These are phyloP conservation scores for Dexiosoma caninum DNA, from an alignment of 2,888 invertebrate genomes.

Conservation along the genomic window DNA sequence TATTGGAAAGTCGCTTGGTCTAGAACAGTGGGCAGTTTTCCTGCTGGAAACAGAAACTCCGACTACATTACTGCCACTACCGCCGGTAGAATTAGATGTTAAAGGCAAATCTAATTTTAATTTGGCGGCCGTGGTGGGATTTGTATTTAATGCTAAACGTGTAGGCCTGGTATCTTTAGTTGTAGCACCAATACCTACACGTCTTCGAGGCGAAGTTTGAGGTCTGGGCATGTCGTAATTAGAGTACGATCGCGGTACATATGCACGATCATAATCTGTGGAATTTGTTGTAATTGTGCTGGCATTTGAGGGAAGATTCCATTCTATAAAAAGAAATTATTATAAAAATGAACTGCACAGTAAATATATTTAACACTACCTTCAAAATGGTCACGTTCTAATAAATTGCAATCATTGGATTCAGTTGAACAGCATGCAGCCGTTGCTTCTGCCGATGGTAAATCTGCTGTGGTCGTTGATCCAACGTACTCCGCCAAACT, in stretches of 20 bases:
- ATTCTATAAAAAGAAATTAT: conserved; percentile 45
- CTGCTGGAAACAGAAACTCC: conserved; percentile 41
- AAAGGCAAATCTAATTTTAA: conserved; percentile 72
- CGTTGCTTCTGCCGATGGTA: conserved; percentile 22
- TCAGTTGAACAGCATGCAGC: conserved; percentile 4
- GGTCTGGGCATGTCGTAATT: conserved; percentile 74
- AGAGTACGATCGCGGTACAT: conserved; percentile 77
- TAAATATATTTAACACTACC: conserved; percentile 19
- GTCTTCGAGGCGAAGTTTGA: conserved; percentile 65
- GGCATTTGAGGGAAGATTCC: conserved; percentile 46
- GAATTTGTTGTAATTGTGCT: conserved; percentile 61
- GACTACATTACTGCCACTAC: conserved; percentile 9
- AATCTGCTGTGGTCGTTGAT: conserved; percentile 52
- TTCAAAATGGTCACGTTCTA: conserved; percentile 52
- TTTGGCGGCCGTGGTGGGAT: conserved; percentile 66
- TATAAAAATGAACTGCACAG: neutral
- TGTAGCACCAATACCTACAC: conserved; percentile 50
- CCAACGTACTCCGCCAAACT: conserved; percentile 76
- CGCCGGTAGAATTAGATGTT: conserved; percentile 59
- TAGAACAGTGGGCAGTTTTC: conserved; percentile 45
- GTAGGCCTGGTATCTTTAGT: conserved; percentile 67
- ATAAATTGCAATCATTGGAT: conserved; percentile 50
- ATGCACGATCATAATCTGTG: conserved; percentile 65
- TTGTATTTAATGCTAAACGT: conserved; percentile 68
- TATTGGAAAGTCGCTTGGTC: conserved; percentile 64